phyloP scores from a whole-genome alignment of 2,888 invertebrate species.

The Palloptera scutellata region DNA sequence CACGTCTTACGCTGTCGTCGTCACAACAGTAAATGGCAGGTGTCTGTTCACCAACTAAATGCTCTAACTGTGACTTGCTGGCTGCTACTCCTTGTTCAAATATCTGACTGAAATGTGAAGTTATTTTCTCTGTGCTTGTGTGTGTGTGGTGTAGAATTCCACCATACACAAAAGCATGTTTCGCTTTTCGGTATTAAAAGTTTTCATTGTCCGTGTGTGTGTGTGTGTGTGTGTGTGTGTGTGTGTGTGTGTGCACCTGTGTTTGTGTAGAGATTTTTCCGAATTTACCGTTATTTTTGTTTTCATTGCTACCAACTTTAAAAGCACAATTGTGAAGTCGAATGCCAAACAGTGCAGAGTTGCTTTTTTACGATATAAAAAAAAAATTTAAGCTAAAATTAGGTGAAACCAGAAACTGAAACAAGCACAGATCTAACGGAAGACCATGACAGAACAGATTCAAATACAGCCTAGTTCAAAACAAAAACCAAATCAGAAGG shows the following conservation, averaged over 20 bases:
- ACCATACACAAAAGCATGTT: slow-evolving; percentile 15
- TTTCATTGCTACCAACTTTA: slow-evolving; percentile 44
- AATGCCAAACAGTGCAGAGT: not conserved
- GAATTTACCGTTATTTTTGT: slow-evolving; percentile 51
- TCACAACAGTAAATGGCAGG: slow-evolving; percentile 53
- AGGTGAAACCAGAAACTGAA: no score
- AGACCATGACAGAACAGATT: no score
- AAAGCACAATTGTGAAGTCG: not conserved
- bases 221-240: not conserved
- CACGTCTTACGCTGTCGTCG: slow-evolving; percentile 44
- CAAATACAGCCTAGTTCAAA: no score
- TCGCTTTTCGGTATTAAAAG: slow-evolving; percentile 17
- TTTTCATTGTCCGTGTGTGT: slow-evolving; percentile 4
- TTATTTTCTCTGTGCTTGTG: not conserved
- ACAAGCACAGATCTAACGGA: no score
- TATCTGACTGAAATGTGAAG: no score
- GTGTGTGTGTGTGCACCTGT: not conserved
- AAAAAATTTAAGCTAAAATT: no score
- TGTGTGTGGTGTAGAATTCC: not conserved
- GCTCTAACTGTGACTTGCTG: no score
- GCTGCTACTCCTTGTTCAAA: no score
- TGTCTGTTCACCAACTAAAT: slow-evolving; percentile 41
- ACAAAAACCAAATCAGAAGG: no score
- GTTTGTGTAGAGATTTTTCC: slow-evolving; percentile 20
- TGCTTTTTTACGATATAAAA: not conserved